Percentiles rank a stretch among this genome's conserved stretches.
Evolutionary conservation across 2,113 vertebrate species (phyloP).

Genomic region (Cromileptes altivelis): DNA sequence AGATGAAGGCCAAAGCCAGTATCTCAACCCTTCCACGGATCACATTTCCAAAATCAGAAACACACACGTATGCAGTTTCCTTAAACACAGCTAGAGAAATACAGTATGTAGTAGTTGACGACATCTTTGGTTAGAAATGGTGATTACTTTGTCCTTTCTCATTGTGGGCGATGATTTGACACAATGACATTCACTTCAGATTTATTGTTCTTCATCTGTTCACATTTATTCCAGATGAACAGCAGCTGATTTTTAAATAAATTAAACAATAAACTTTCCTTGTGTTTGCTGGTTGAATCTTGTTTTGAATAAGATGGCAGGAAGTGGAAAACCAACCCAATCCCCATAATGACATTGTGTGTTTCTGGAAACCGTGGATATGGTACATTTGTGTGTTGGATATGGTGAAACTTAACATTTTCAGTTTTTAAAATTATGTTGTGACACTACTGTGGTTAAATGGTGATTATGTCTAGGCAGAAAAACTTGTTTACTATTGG

Average conservation of each 20-base stretch:
- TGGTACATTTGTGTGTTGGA: too few relatives aligned
- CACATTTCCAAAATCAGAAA: constrained; percentile 26
- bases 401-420: too few relatives aligned
- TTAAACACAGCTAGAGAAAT: neutral
- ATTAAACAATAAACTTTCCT: neutral
- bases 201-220: neutral
- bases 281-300: neutral
- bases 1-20: constrained; percentile 50
- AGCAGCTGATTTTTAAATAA: neutral
- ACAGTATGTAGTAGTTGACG: neutral
- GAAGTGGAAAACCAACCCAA: too few relatives aligned
- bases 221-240: neutral
- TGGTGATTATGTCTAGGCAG: too few relatives aligned
- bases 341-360: too few relatives aligned
- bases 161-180: neutral
- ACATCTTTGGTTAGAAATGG: neutral
- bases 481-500: too few relatives aligned
- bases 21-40: neutral
- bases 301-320: too few relatives aligned
- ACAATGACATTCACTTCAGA: neutral
- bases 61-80: neutral
- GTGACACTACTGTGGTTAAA: too few relatives aligned
- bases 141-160: neutral
- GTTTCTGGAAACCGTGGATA: too few relatives aligned
- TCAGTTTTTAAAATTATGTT: too few relatives aligned